Percentiles rank a stretch among this genome's conserved stretches.
Evolutionary conservation across 2,797 vertebrate species (phyloP).

Genomic region (Microctenopoma stevenorrisi): DNA sequence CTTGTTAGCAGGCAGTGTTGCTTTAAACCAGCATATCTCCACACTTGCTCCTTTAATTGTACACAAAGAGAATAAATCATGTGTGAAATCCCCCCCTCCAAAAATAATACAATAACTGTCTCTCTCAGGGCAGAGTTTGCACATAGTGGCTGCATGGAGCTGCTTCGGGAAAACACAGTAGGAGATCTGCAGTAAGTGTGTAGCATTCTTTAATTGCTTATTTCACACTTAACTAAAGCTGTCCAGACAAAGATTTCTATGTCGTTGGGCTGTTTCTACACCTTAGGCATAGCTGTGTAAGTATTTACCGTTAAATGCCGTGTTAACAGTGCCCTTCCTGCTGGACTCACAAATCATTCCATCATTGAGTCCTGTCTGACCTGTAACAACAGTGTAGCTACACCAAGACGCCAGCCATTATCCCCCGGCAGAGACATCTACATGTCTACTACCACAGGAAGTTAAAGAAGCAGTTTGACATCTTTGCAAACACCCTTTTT

Average conservation of each 20-base stretch:
- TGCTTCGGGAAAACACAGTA: slow-evolving; percentile 1
- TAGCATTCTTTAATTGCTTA: slow-evolving; percentile 21
- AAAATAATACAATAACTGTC: slow-evolving; percentile 2
- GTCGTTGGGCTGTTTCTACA: neutral
- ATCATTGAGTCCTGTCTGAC: slow-evolving; percentile 1
- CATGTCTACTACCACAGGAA: neutral
- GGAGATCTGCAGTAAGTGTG: slow-evolving; percentile 29
- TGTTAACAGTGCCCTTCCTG: slow-evolving; percentile 11
- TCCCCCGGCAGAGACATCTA: neutral
- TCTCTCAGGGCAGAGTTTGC: slow-evolving; percentile 16
- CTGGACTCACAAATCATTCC: slow-evolving; percentile 13
- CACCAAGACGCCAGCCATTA: slow-evolving; percentile 3
- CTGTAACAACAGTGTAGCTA: neutral
- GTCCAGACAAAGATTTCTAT: slow-evolving; percentile 21
- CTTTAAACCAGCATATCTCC: slow-evolving; percentile 27
- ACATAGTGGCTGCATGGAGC: slow-evolving; percentile 11
- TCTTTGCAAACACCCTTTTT: neutral
- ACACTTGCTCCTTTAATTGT: slow-evolving; percentile 20
- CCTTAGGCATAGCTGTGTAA: slow-evolving; percentile 18
- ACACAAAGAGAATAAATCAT: slow-evolving; percentile 21
- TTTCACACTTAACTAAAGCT: slow-evolving; percentile 27
- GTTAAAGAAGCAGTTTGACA: neutral
- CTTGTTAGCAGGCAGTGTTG: slow-evolving; percentile 11
- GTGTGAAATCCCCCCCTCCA: neutral
- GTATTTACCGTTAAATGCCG: neutral